Base-by-base conservation (phyloP, 2,888 invertebrate species). In the Thelaira solivaga region DNA sequence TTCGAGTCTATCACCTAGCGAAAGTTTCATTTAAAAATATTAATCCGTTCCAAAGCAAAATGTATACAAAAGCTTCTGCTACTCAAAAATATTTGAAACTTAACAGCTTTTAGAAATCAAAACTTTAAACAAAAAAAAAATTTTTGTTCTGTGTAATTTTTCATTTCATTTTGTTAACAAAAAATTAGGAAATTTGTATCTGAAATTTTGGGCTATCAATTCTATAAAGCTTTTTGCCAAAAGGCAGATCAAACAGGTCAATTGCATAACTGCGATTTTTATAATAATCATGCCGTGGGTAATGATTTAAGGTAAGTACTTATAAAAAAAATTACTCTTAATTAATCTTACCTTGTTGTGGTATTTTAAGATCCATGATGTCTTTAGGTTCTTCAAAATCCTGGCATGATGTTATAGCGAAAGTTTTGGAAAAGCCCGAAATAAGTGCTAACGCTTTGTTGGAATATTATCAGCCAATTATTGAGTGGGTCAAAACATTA, bases 201-300 rank as follows among this genome's bases (percentile, higher is more conserved):
- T 16, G 93, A 92, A 86, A 92, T 97, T 24, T 89, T 97, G 34
- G 96, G 97, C 87, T 95, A 94, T 90, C 94, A 94, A 84, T 92
- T 95, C 87, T 93, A 94, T 85, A 91, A 93, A n/a, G 90, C 92
- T 0, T 89, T 94, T n/a, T 94, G 94, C 84, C 92, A 92, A 81
- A 91, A 93, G 80, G 94, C 95, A 4, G 93, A 93, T 0, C 92
- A 96, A 86, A 93, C 93, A 0, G 90, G 91, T 4, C 93, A 93
- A 6, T 90, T 97, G 6, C 93, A 96, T 69, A 92, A 94, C 83
- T 97, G 97, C 85, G 96, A 97, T 84, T 96, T 97, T 83, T 95
- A 94, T 87, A 91, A 92, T 82, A 95, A 93, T 82, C 91, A 91
- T 2, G 92, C 92, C 43, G 96, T 96, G 51, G 97, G 97, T 67